phyloP scores from a whole-genome alignment of 2,888 invertebrate genomes.

The Nephrotoma guestfalica region DNA sequence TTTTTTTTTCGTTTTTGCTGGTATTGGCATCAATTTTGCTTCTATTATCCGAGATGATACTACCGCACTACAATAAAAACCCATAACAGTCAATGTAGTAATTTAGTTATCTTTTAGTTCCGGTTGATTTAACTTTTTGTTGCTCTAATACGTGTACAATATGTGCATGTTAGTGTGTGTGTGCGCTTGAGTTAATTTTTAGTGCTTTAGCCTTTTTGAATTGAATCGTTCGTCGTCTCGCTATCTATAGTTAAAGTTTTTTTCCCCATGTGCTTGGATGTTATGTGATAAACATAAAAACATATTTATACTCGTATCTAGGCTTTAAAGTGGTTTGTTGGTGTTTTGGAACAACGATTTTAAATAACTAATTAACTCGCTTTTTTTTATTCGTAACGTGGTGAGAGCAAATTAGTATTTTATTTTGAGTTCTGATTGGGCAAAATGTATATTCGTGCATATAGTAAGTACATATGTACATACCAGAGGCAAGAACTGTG shows the following conservation, averaged over 20 bases:
- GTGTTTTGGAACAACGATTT: not conserved
- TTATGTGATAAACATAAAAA: not conserved
- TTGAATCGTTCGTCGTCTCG: not conserved
- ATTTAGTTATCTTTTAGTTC: not conserved
- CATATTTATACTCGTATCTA: not conserved
- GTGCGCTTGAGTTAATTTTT: not conserved
- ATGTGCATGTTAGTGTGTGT: not conserved
- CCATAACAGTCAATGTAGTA: not conserved
- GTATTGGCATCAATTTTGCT: not conserved
- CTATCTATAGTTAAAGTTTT: not conserved
- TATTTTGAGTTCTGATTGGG: not conserved
- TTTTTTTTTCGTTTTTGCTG: not conserved
- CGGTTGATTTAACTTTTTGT: not conserved
- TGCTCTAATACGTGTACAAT: not conserved
- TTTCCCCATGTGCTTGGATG: not conserved
- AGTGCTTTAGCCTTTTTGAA: not conserved
- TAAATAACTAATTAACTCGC: not conserved
- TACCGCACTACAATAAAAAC: not conserved
- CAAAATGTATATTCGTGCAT: too few species aligned
- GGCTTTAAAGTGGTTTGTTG: not conserved
- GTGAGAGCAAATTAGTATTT: not conserved
- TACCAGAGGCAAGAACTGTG: too few species aligned
- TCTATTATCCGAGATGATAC: not conserved
- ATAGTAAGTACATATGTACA: too few species aligned
- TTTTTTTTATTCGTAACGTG: not conserved